phyloP scores from a whole-genome alignment of 2,888 invertebrate genomes.

The Rhaphigaster nebulosa region DNA sequence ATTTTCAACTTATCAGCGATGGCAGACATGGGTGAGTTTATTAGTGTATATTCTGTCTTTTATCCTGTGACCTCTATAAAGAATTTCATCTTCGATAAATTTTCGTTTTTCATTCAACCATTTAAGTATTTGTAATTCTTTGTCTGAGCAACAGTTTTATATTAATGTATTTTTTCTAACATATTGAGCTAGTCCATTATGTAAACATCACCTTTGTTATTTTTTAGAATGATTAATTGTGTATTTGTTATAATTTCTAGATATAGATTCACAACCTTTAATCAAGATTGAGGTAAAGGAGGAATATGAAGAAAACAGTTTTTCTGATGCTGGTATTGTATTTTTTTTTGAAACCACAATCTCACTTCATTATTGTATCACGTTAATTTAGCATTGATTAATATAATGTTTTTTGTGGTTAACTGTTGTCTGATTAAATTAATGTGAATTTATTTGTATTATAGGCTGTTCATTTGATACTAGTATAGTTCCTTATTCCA shows the following conservation, averaged over 20 bases:
- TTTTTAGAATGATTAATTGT: neutral
- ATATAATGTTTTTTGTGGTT: neutral
- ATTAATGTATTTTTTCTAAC: neutral
- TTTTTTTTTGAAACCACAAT: neutral
- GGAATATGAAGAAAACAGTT: neutral
- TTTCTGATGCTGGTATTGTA: neutral
- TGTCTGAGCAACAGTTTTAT: neutral
- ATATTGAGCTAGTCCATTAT: neutral
- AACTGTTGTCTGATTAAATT: neutral
- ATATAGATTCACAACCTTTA: neutral
- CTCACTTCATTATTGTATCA: neutral
- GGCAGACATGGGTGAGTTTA: neutral
- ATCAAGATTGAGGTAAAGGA: neutral
- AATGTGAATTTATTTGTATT: neutral
- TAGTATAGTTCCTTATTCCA: neutral
- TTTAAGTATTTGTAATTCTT: neutral
- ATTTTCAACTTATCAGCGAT: neutral
- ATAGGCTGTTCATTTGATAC: neutral
- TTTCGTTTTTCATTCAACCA: neutral
- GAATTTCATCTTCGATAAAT: neutral
- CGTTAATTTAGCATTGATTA: neutral
- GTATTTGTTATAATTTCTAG: neutral
- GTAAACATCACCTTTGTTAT: neutral
- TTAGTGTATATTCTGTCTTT: neutral
- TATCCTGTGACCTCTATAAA: neutral